Percentiles rank a stretch among this genome's conserved stretches.
phyloP scores from a whole-genome alignment of 2,113 vertebrate genomes.

The Rallus limicola region DNA sequence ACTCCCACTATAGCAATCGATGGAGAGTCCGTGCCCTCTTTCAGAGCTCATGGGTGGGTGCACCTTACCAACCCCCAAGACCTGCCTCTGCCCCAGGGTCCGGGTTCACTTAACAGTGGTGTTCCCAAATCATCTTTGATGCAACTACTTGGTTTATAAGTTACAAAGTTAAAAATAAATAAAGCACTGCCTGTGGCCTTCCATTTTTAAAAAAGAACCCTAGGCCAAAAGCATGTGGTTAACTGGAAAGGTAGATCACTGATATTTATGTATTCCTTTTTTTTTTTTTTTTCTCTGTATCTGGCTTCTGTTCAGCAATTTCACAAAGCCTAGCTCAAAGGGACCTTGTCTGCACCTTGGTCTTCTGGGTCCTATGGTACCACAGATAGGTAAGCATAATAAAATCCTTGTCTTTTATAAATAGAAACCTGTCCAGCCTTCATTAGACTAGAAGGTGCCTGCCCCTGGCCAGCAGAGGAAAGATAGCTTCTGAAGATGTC shows the following conservation, averaged over 20 bases:
- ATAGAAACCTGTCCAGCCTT: not conserved
- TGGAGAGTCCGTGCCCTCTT: not conserved
- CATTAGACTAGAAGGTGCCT: not conserved
- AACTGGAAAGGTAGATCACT: not conserved
- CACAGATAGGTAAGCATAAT: not conserved
- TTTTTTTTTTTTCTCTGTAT: not conserved
- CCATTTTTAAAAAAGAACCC: not conserved
- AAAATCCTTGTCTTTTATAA: not conserved
- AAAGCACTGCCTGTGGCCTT: not conserved
- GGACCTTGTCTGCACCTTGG: not conserved
- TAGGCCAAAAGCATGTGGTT: not conserved
- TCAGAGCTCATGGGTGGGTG: not conserved
- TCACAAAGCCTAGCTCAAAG: not conserved
- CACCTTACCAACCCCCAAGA: not conserved
- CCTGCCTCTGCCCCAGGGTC: not conserved
- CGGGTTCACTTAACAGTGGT: not conserved
- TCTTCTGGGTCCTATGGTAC: not conserved
- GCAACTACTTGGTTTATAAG: not conserved
- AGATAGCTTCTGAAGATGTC: slow-evolving; percentile 11
- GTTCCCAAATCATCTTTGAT: not conserved
- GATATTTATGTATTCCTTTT: not conserved
- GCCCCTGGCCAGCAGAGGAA: not conserved
- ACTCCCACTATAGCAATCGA: not conserved
- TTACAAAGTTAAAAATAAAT: not conserved
- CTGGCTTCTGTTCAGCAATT: not conserved